Percentiles rank a stretch among this genome's conserved stretches.
Evolutionary conservation across 2,113 vertebrate genomes (phyloP).

Genomic region (Cygnus buccinator): DNA sequence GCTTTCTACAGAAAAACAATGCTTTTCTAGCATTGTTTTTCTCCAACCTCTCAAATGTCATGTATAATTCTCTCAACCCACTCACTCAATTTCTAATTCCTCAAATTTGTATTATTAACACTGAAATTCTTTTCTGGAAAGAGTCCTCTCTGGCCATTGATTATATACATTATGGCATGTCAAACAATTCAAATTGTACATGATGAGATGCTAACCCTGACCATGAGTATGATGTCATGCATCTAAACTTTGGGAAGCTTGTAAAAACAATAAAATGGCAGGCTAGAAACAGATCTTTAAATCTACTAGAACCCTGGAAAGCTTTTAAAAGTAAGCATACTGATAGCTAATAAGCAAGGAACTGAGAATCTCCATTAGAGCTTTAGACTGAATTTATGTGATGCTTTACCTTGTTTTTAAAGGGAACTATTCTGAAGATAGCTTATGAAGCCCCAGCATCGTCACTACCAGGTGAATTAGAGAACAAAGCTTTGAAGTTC

Average conservation of each 20-base stretch:
- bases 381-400: not conserved
- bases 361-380: not conserved
- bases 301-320: not conserved
- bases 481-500: not conserved
- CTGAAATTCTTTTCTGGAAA: not conserved
- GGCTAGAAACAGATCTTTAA: not conserved
- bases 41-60: not conserved
- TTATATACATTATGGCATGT: not conserved
- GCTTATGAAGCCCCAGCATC: not conserved
- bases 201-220: not conserved
- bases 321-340: not conserved
- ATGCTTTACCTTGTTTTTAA: not conserved
- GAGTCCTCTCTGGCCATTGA: not conserved
- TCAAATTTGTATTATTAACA: not conserved
- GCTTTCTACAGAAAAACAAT: not conserved
- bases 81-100: not conserved
- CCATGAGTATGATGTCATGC: not conserved
- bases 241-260: not conserved
- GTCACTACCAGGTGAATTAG: not conserved
- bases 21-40: not conserved
- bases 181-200: not conserved
- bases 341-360: not conserved
- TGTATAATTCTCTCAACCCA: not conserved
- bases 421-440: not conserved
- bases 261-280: too few species aligned